A percentile compares a stretch with the other conserved stretches of the same genome.
Conservation (phyloP, 2,113 vertebrate species). For the Hydrolagus affinis region DNA sequence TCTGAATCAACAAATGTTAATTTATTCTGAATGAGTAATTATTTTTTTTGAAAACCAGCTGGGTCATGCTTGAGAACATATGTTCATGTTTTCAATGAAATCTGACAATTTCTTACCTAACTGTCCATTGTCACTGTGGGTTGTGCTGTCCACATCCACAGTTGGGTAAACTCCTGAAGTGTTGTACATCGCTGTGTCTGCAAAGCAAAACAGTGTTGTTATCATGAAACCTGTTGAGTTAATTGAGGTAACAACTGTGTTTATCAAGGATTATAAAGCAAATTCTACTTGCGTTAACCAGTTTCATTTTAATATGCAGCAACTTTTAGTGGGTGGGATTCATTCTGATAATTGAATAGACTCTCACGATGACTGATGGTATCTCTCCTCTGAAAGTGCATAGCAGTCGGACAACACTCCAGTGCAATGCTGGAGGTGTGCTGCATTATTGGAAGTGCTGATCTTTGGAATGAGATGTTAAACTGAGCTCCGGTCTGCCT, state of each 20-base stretch:
- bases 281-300: background rate
- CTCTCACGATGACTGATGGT: no score
- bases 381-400: no score
- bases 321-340: no score
- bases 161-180: constrained; percentile 60
- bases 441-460: no score
- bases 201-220: constrained; percentile 33
- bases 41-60: background rate
- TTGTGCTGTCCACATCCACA: constrained; percentile 6
- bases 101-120: background rate
- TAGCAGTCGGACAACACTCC: no score
- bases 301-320: background rate
- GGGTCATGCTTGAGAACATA: background rate
- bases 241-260: background rate
- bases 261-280: background rate
- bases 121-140: constrained; percentile 7
- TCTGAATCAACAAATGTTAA: background rate
- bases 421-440: no score
- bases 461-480: no score
- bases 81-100: background rate
- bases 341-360: no score
- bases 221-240: background rate
- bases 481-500: no score
- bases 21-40: background rate
- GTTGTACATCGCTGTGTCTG: constrained; percentile 90